Evolutionary conservation across 1,140 invertebrate genomes (phyloP).

Genomic region (Drosophila littoralis): DNA sequence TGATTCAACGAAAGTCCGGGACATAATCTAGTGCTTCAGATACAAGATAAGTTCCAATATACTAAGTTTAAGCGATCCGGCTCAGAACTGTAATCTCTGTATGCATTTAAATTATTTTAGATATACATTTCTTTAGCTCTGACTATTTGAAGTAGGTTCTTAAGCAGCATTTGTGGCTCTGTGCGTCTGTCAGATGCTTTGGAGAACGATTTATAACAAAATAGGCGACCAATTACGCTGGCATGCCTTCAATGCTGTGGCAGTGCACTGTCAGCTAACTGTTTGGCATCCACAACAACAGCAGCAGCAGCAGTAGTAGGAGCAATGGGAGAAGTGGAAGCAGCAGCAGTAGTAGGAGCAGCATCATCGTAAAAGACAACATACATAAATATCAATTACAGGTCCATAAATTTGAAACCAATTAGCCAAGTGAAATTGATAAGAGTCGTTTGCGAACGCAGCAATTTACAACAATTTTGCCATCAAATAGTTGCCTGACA

Average conservation of each 20-base stretch:
- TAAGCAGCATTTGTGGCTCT: not conserved
- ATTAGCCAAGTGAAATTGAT: slow-evolving; percentile 83
- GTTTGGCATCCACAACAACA: slow-evolving; percentile 58
- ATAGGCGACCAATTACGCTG: slow-evolving; percentile 77
- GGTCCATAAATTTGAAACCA: slow-evolving; percentile 84
- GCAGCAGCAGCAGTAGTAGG: slow-evolving; percentile 1
- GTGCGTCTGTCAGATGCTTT: slow-evolving; percentile 12
- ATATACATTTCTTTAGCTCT: slow-evolving; percentile 1
- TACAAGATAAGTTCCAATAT: too few relatives aligned
- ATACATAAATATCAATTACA: slow-evolving; percentile 83
- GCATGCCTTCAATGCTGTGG: slow-evolving; percentile 42
- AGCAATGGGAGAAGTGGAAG: slow-evolving; percentile 1
- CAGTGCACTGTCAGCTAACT: slow-evolving; percentile 40
- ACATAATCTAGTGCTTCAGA: too few relatives aligned
- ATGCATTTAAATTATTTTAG: not conserved
- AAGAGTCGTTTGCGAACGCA: slow-evolving; percentile 64
- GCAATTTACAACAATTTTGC: slow-evolving; percentile 69
- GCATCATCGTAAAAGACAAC: slow-evolving; percentile 50
- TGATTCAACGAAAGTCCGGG: too few relatives aligned
- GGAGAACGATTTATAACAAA: slow-evolving; percentile 71
- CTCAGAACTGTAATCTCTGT: too few relatives aligned
- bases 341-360: not conserved
- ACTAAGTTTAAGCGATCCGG: too few relatives aligned
- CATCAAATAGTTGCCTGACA: slow-evolving; percentile 61
- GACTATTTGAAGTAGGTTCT: slow-evolving; percentile 2